A percentile compares a stretch with the other conserved stretches of the same genome.
phyloP scores from a whole-genome alignment of 2,797 vertebrate genomes.

The Parambassis ranga region DNA sequence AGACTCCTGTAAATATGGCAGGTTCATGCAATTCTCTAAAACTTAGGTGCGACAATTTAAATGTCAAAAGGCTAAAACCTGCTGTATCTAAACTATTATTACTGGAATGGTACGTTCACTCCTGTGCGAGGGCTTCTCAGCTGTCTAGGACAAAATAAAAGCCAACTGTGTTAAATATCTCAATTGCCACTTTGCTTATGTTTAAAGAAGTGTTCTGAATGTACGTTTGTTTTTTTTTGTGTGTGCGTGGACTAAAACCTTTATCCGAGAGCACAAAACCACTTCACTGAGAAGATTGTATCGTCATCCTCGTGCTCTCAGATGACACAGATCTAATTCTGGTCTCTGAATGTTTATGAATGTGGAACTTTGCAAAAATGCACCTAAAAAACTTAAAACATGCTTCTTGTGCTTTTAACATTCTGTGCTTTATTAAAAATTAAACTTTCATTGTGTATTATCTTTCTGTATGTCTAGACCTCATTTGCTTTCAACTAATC shows the following conservation, averaged over 20 bases:
- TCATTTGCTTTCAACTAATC: constrained; percentile 71
- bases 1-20: neutral
- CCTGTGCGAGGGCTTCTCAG: constrained; percentile 30
- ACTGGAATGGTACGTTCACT: constrained; percentile 6
- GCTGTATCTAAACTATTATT: constrained; percentile 25
- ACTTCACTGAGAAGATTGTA: constrained; percentile 71
- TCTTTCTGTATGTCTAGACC: constrained; percentile 71
- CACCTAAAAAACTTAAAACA: constrained; percentile 69
- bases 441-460: constrained; percentile 54
- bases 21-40: constrained; percentile 21
- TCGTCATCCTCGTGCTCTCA: constrained; percentile 64
- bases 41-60: constrained; percentile 5
- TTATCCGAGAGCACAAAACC: constrained; percentile 68
- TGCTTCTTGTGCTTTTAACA: constrained; percentile 75
- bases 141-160: constrained; percentile 22
- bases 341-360: constrained; percentile 75
- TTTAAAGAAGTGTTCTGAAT: constrained; percentile 66
- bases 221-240: constrained; percentile 53
- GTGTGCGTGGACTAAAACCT: constrained; percentile 50
- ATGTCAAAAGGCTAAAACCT: constrained; percentile 32
- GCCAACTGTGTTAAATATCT: constrained; percentile 31
- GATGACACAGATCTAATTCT: constrained; percentile 55
- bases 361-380: constrained; percentile 75
- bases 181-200: constrained; percentile 30
- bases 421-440: constrained; percentile 70